A percentile compares a stretch with the other conserved stretches of the same genome.
These are phyloP conservation scores for Zingel zingel DNA, from an alignment of 2,113 vertebrate genomes.

Conservation along the genomic window DNA sequence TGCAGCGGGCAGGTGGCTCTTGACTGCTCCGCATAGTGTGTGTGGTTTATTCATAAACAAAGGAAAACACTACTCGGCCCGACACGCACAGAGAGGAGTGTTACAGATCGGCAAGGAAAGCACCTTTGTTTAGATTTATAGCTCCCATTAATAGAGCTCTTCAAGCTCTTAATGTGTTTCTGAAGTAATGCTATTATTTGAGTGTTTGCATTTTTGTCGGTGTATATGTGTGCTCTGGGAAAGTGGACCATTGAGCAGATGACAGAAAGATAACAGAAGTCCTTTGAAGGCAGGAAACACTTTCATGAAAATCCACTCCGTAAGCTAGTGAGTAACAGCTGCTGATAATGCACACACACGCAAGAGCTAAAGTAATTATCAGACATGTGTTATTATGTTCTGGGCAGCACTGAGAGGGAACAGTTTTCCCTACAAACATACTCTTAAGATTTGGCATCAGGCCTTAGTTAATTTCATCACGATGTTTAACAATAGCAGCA, in stretches of 20 bases:
- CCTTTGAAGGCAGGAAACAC: background rate
- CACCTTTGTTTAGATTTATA: background rate
- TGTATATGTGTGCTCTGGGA: background rate
- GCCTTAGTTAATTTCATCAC: background rate
- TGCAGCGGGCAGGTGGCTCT: background rate
- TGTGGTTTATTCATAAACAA: background rate
- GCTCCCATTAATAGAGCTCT: background rate
- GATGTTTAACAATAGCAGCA: background rate
- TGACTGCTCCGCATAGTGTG: background rate
- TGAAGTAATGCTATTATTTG: slow-evolving; percentile 2
- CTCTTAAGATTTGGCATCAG: background rate
- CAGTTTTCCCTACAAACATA: background rate
- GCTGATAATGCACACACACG: background rate
- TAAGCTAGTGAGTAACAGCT: background rate
- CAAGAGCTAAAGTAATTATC: background rate
- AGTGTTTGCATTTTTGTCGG: background rate
- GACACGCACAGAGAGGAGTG: no score
- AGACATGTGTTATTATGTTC: background rate
- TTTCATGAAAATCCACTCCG: background rate
- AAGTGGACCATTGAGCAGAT: background rate
- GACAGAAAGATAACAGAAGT: background rate
- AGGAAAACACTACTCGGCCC: background rate
- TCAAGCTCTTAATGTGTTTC: background rate
- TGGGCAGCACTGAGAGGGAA: background rate
- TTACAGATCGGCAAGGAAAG: background rate